These are phyloP conservation scores for Parnassius glacialis DNA, from an alignment of 2,888 invertebrate genomes.

Conservation along the genomic window DNA sequence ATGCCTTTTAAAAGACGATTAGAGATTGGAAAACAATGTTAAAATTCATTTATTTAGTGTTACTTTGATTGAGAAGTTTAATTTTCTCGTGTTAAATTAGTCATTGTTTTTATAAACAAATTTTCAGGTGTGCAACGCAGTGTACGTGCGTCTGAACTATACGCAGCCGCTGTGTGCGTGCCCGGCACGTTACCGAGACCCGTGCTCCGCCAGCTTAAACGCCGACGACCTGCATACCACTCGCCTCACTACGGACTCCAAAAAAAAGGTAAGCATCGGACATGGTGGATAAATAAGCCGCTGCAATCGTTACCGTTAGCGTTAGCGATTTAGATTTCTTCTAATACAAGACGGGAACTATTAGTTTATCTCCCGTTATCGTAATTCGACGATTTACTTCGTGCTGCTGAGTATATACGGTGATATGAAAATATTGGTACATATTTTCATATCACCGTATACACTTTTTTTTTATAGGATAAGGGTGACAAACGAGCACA, in stretches of 20 bases:
- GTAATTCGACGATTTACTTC: background rate
- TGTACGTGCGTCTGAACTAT: slow-evolving; percentile 94
- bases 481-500: no score
- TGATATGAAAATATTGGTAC: no score
- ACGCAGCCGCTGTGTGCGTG: slow-evolving; percentile 96
- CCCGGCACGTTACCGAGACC: slow-evolving; percentile 92
- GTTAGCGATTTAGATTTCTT: slow-evolving; percentile 14
- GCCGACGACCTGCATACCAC: slow-evolving; percentile 96
- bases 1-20: no score
- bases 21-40: no score
- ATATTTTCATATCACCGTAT: no score
- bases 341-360: slow-evolving; percentile 5
- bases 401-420: no score
- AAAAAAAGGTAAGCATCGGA: slow-evolving; percentile 84
- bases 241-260: slow-evolving; percentile 91
- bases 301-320: slow-evolving; percentile 20
- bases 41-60: no score
- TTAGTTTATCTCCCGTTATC: slow-evolving; percentile 5
- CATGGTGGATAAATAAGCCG: slow-evolving; percentile 17
- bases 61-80: no score
- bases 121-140: slow-evolving; percentile 92
- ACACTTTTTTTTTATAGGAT: no score
- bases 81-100: no score
- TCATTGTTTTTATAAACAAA: background rate
- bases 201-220: slow-evolving; percentile 94